Percentiles rank a stretch among this genome's conserved stretches.
Conservation (phyloP, 2,113 vertebrate genomes). For the Gobio gobio region DNA sequence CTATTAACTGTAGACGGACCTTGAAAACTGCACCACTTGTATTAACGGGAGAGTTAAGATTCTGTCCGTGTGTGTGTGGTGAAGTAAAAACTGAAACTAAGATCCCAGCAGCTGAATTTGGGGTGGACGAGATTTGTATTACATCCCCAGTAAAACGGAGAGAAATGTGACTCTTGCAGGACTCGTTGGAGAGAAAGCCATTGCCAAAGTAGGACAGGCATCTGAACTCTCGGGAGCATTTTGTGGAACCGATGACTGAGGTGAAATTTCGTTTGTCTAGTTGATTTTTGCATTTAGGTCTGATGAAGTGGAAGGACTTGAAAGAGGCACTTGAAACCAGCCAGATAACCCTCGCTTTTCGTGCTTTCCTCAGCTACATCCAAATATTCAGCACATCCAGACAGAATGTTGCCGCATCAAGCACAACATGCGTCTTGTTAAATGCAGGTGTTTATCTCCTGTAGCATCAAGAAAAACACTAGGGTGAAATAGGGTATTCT, state of each 20-base stretch:
- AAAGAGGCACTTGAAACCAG: conserved; percentile 73
- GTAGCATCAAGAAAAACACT: conserved; percentile 62
- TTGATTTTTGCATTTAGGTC: conserved; percentile 64
- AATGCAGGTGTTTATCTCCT: conserved; percentile 51
- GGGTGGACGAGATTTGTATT: conserved; percentile 43
- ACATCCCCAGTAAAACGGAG: conserved; percentile 35
- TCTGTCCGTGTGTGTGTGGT: conserved; percentile 69
- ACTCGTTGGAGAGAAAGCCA: conserved; percentile 61
- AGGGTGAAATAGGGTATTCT: conserved; percentile 30
- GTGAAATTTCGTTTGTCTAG: conserved; percentile 61
- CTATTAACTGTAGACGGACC: conserved; percentile 28
- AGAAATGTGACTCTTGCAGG: conserved; percentile 49
- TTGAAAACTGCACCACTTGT: conserved; percentile 66
- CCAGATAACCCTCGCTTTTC: conserved; percentile 48
- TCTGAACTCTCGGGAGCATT: conserved; percentile 57
- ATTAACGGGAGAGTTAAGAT: conserved; percentile 66
- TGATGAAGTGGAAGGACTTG: conserved; percentile 58
- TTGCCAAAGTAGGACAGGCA: conserved; percentile 70
- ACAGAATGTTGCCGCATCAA: conserved; percentile 48
- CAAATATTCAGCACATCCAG: conserved; percentile 58
- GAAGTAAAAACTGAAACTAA: conserved; percentile 51
- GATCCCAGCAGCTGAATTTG: conserved; percentile 67
- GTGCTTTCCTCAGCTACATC: conserved; percentile 59
- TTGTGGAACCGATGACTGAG: conserved; percentile 61
- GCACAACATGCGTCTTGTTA: conserved; percentile 39